These are phyloP conservation scores for Loripinus fragilis DNA, from an alignment of 2,888 invertebrate species.

Conservation along the genomic window DNA sequence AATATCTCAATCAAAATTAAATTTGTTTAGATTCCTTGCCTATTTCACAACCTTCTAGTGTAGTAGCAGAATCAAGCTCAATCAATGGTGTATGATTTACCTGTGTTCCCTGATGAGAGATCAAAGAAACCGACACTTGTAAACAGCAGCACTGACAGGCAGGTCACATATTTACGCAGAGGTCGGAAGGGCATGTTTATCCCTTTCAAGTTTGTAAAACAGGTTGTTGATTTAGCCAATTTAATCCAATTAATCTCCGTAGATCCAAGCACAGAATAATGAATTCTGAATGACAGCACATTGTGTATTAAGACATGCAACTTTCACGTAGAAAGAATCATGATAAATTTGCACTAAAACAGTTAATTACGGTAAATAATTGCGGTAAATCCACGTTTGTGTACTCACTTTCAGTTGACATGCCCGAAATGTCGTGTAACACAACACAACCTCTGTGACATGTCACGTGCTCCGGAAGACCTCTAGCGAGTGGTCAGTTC, in stretches of 20 bases:
- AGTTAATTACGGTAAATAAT: conserved; percentile 21
- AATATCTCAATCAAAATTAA: too few species aligned
- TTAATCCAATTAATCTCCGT: conserved; percentile 31
- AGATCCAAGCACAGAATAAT: conserved; percentile 42
- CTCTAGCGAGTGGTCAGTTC: conserved; percentile 18
- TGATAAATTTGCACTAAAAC: conserved; percentile 19
- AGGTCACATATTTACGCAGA: conserved; percentile 31
- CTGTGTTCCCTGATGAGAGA: conserved; percentile 13
- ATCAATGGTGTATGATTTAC: not conserved
- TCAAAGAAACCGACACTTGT: conserved; percentile 17
- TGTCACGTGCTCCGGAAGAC: conserved; percentile 20
- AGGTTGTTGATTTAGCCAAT: conserved; percentile 35
- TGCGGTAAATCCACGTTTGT: conserved; percentile 24
- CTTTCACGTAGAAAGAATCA: conserved; percentile 37
- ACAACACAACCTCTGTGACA: conserved; percentile 43
- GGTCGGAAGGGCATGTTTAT: conserved; percentile 65
- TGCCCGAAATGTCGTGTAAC: conserved; percentile 58
- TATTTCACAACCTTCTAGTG: too few species aligned
- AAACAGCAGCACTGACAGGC: conserved; percentile 15
- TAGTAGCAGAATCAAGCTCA: not conserved
- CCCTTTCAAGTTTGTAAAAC: conserved; percentile 41
- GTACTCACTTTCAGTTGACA: conserved; percentile 47
- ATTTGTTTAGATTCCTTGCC: too few species aligned
- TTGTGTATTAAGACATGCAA: conserved; percentile 33
- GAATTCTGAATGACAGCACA: conserved; percentile 35